Percentiles rank a stretch among this genome's conserved stretches.
Evolutionary conservation across 2,888 invertebrate species (phyloP).

Genomic region (Temnothorax rugatulus): DNA sequence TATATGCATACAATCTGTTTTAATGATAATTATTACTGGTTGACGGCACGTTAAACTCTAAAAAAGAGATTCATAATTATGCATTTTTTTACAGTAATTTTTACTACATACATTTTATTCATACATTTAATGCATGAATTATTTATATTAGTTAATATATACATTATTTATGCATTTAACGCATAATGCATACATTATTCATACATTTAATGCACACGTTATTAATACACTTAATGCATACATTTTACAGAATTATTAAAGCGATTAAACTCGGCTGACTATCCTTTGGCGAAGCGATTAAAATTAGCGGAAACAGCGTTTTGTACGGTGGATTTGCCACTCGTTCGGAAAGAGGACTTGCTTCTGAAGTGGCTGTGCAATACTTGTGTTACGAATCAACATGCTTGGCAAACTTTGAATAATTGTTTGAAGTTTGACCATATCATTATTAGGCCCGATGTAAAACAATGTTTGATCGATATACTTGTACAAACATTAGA

Average conservation of each 20-base stretch:
- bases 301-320: slow-evolving; percentile 88
- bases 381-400: slow-evolving; percentile 55
- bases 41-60: too few relatives aligned
- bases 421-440: slow-evolving; percentile 71
- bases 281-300: slow-evolving; percentile 87
- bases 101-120: slow-evolving; percentile 15
- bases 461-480: slow-evolving; percentile 74
- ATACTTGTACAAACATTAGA: slow-evolving; percentile 69
- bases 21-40: not conserved
- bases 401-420: slow-evolving; percentile 74
- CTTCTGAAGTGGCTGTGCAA: slow-evolving; percentile 87
- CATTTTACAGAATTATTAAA: slow-evolving; percentile 86
- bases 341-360: slow-evolving; percentile 87
- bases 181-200: too few relatives aligned
- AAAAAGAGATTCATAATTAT: not conserved
- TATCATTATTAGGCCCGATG: slow-evolving; percentile 67
- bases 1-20: not conserved
- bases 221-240: not conserved
- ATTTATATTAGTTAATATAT: too few relatives aligned
- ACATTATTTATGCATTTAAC: too few relatives aligned
- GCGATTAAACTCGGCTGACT: slow-evolving; percentile 85
- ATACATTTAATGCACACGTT: too few relatives aligned
- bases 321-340: slow-evolving; percentile 86
- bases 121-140: too few relatives aligned
- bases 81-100: not conserved